Conservation (phyloP, 1,140 invertebrate species). For the Platyura marginata region DNA sequence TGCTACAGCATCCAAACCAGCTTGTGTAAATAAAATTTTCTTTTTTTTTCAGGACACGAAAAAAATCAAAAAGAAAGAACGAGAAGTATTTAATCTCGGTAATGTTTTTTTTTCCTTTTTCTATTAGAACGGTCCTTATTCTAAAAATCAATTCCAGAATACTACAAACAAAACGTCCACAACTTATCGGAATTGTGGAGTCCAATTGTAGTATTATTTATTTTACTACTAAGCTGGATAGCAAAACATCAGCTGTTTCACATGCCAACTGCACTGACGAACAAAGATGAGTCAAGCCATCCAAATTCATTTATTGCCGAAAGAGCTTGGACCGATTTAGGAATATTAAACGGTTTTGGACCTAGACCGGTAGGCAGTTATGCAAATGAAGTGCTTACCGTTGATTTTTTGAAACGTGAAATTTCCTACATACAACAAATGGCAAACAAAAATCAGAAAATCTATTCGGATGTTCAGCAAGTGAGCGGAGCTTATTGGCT, state of each 20-base stretch:
- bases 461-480: constrained; percentile 29
- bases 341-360: constrained; percentile 26
- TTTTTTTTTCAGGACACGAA: no score
- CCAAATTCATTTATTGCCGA: constrained; percentile 26
- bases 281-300: constrained; percentile 2
- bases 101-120: no score
- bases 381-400: constrained; percentile 41
- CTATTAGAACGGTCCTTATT: no score
- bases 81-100: no score
- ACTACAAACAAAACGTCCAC: no score
- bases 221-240: not conserved
- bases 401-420: constrained; percentile 29
- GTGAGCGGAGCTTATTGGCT: constrained; percentile 30
- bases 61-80: no score
- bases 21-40: no score
- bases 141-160: no score
- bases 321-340: constrained; percentile 27
- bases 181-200: not conserved
- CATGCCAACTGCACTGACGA: not conserved
- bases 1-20: no score
- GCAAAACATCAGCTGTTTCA: not conserved
- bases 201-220: constrained; percentile 3
- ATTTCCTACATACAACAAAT: constrained; percentile 29
- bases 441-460: constrained; percentile 25
- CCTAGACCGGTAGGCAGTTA: constrained; percentile 34